Evolutionary conservation across 2,113 vertebrate species (phyloP), one percentile per base, ranked within the genome.

Genomic region (Periophthalmodon schlosseri): DNA sequence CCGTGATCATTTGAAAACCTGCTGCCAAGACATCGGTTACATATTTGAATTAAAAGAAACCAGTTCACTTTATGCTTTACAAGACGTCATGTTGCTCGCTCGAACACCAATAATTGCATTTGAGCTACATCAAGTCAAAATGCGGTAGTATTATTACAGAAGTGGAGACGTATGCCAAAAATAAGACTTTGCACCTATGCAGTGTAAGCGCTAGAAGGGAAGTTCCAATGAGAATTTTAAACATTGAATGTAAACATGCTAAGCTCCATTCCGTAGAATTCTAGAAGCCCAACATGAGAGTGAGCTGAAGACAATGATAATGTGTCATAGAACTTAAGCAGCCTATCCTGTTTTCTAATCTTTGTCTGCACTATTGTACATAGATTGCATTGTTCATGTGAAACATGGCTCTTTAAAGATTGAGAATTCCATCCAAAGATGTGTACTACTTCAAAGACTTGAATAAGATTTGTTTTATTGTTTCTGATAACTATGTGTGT

Each of bases 381-480:
- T 89, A 91, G 78, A 78, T 84, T 72, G 69, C 33, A 58, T 85
- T 84, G 79, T 79, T 89, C 68, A 86, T 76, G 63, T 28, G 28
- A 69, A 69, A 77, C 80, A 84, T 82, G 72, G 74, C 68, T 86
- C 80, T 82, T 77, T 50, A 82, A 85, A 75, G 70, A 85, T 73
- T 80, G 89, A 95, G 91, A 81, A 84, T 85, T 79, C 89, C 93
- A 95, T 92, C 96, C 96, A 97, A 97, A 98, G 96, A 97, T 93
- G 91, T 91, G 83, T 88, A 93, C 94, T 91, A 92, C 93, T 92
- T 89, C 84, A 93, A 84, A 91, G 93, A 96, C 95, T 96, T 96
- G 95, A 96, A 95, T 87, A 87, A 92, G 89, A 89, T 86, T 92
- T 92, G 81, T 88, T 91, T 93, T 91, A 88, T 87, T 85, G 87